Conservation (phyloP, 2,113 vertebrate genomes). For the Pionites leucogaster region DNA sequence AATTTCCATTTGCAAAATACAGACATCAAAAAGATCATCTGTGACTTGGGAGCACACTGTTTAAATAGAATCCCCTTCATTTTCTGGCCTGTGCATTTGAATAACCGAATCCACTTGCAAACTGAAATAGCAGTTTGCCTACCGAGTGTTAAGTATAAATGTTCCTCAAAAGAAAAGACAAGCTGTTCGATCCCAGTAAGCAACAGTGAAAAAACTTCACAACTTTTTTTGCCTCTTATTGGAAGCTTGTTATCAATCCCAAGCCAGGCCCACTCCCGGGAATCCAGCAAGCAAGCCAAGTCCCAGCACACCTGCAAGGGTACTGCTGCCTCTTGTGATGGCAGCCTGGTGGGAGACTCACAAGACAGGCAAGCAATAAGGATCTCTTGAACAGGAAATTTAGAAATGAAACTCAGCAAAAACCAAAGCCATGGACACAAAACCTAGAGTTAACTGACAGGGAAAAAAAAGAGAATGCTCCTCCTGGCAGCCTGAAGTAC, state of each 20-base stretch:
- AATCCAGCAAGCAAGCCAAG: background rate
- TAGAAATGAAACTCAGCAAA: background rate
- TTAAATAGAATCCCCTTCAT: slow-evolving; percentile 70
- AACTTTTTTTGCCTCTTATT: background rate
- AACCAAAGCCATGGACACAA: background rate
- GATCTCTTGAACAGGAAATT: background rate
- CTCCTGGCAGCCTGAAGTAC: background rate
- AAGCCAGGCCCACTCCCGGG: background rate
- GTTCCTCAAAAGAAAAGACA: slow-evolving; percentile 67
- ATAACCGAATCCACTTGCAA: slow-evolving; percentile 66
- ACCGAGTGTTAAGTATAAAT: slow-evolving; percentile 63
- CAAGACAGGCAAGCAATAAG: background rate
- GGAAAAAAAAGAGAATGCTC: background rate
- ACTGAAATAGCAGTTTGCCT: slow-evolving; percentile 69
- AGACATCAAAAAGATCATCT: slow-evolving; percentile 74
- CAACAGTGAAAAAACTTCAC: slow-evolving; percentile 42
- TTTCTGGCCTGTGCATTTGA: slow-evolving; percentile 68
- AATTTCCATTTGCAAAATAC: slow-evolving; percentile 69
- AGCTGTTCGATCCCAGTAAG: slow-evolving; percentile 59
- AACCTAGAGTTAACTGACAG: background rate
- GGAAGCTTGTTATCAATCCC: background rate
- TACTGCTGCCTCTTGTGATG: background rate
- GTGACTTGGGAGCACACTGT: slow-evolving; percentile 58
- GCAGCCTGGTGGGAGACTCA: background rate
- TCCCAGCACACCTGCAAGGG: background rate